Evolutionary conservation across 2,113 vertebrate genomes (phyloP).

Genomic region (Dasyornis broadbenti): DNA sequence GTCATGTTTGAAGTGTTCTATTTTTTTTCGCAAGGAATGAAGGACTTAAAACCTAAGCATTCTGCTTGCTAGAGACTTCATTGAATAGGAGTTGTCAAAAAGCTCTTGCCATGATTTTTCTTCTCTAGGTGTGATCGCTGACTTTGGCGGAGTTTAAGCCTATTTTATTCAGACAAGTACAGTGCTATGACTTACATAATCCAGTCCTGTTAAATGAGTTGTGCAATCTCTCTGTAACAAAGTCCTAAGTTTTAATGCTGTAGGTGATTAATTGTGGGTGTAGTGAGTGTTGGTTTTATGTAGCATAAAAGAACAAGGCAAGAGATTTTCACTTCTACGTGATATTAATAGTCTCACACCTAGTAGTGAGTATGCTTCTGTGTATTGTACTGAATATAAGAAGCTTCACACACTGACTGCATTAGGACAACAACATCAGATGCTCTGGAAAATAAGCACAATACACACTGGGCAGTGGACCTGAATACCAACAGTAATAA

Average conservation of each 20-base stretch:
- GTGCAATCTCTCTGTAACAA: background rate
- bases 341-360: background rate
- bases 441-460: background rate
- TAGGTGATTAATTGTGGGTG: background rate
- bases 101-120: background rate
- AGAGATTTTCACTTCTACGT: background rate
- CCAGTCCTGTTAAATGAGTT: background rate
- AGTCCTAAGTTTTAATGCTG: background rate
- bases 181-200: background rate
- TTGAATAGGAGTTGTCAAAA: background rate
- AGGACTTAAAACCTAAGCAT: background rate
- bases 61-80: background rate
- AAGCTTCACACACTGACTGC: background rate
- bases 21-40: background rate
- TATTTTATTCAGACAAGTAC: background rate
- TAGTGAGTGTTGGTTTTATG: background rate
- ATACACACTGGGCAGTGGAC: background rate
- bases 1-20: background rate
- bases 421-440: background rate
- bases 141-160: background rate
- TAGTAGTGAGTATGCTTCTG: background rate
- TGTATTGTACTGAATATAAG: background rate
- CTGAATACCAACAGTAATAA: background rate
- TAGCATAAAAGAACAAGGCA: background rate
- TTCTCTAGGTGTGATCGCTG: background rate